Evolutionary conservation across 2,113 vertebrate species (phyloP).

Genomic region (Motacilla alba): DNA sequence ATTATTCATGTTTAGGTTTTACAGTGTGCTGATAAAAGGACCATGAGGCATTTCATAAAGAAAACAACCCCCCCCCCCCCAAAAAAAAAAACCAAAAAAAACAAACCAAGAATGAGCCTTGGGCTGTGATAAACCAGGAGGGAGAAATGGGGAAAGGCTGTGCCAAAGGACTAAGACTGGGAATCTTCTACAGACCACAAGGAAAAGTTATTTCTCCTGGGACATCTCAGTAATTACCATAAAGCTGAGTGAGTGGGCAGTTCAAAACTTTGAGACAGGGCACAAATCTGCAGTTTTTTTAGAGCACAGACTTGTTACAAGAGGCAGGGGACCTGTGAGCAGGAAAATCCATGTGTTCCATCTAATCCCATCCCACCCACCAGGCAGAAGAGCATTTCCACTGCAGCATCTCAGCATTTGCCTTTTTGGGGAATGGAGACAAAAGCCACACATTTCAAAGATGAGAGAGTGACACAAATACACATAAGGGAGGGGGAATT

Average conservation of each 20-base stretch:
- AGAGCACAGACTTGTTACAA: neutral
- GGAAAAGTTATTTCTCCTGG: neutral
- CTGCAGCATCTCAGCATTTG: neutral
- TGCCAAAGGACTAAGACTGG: neutral
- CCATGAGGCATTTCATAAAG: neutral
- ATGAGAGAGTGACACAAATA: neutral
- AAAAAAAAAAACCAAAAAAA: neutral
- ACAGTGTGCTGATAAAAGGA: neutral
- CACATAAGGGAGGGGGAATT: neutral
- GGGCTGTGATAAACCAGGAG: neutral
- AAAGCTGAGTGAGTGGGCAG: neutral
- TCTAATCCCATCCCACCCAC: neutral
- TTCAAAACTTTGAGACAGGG: neutral
- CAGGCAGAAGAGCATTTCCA: neutral
- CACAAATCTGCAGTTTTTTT: neutral
- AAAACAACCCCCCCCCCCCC: neutral
- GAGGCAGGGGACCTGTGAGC: neutral
- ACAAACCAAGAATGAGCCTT: neutral
- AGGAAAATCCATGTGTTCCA: neutral
- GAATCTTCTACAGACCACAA: neutral
- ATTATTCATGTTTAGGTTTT: constrained; percentile 34
- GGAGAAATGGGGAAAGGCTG: neutral
- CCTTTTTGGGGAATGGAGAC: neutral
- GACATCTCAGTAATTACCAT: neutral
- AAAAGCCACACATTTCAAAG: neutral